These are phyloP conservation scores for Azorinus chamasolen DNA, from an alignment of 2,888 invertebrate species.

Conservation along the genomic window DNA sequence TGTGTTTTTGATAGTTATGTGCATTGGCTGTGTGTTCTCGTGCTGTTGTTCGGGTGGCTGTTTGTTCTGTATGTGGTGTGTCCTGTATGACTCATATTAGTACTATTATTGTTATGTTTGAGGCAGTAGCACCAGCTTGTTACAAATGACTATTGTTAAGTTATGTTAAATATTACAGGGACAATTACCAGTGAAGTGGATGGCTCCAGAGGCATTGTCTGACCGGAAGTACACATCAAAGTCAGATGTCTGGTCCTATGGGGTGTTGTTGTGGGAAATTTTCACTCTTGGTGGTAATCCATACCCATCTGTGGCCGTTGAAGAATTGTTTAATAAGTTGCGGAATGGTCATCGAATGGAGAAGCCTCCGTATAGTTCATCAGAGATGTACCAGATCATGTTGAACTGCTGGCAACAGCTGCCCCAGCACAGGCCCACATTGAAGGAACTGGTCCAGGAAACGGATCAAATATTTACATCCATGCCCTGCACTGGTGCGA, in stretches of 20 bases:
- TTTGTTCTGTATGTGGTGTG: too few relatives aligned
- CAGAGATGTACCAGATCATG: slow-evolving; percentile 98
- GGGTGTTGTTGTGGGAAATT: slow-evolving; percentile 98
- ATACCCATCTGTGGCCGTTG: slow-evolving; percentile 97
- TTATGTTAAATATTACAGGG: slow-evolving; percentile 88
- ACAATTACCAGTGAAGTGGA: slow-evolving; percentile 99
- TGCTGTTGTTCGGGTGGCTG: too few relatives aligned
- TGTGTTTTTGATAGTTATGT: too few relatives aligned
- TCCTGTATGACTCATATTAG: too few relatives aligned
- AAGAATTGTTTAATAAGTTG: slow-evolving; percentile 96
- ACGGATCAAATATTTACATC: slow-evolving; percentile 94
- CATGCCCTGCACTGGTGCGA: slow-evolving; percentile 93
- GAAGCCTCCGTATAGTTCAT: slow-evolving; percentile 96
- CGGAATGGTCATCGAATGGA: slow-evolving; percentile 98
- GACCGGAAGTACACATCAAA: slow-evolving; percentile 94
- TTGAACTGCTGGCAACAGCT: slow-evolving; percentile 98
- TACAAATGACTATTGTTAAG: too few relatives aligned
- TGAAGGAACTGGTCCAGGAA: slow-evolving; percentile 95
- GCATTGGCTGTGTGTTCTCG: too few relatives aligned
- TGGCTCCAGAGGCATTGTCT: slow-evolving; percentile 99
- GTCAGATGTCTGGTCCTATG: slow-evolving; percentile 95
- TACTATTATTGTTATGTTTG: too few relatives aligned
- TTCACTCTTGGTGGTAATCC: slow-evolving; percentile 99
- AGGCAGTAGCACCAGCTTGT: too few relatives aligned
- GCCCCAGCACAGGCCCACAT: slow-evolving; percentile 95